Conservation (phyloP, 1,140 invertebrate genomes). For the Papilio aristodemus region DNA sequence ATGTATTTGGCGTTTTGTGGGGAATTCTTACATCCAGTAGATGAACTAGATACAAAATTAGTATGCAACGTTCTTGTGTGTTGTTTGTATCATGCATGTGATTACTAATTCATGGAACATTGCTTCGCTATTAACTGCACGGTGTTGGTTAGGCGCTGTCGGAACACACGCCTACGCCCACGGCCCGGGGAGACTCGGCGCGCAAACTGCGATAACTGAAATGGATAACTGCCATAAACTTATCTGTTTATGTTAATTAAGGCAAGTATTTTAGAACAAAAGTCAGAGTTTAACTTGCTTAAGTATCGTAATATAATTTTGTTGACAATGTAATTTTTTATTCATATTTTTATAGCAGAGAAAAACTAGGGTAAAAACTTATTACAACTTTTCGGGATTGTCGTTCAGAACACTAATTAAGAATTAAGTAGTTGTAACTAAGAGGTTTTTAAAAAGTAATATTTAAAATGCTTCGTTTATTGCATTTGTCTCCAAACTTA, state of each 20-base stretch:
- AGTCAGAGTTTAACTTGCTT: too few species aligned
- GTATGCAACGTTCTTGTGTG: not conserved
- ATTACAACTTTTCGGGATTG: too few species aligned
- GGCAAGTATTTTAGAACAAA: constrained; percentile 47
- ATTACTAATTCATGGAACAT: constrained; percentile 33
- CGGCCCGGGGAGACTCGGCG: constrained; percentile 61
- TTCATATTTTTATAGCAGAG: too few species aligned
- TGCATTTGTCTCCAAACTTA: too few species aligned
- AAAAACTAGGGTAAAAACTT: too few species aligned
- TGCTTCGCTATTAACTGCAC: constrained; percentile 50
- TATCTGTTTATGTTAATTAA: constrained; percentile 46
- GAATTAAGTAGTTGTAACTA: too few species aligned
- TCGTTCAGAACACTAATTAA: too few species aligned
- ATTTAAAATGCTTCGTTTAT: too few species aligned
- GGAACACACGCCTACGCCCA: constrained; percentile 61
- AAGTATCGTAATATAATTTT: too few species aligned
- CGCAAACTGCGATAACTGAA: constrained; percentile 67
- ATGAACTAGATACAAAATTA: not conserved
- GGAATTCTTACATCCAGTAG: not conserved
- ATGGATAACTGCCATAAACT: constrained; percentile 45
- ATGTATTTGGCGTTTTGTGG: too few species aligned
- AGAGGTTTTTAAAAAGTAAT: too few species aligned
- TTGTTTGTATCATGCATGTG: constrained; percentile 15
- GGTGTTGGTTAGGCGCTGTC: constrained; percentile 56
- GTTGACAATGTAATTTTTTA: too few species aligned